Evolutionary conservation across 2,797 vertebrate species (phyloP).

Genomic region (Lacerta bilineata): DNA sequence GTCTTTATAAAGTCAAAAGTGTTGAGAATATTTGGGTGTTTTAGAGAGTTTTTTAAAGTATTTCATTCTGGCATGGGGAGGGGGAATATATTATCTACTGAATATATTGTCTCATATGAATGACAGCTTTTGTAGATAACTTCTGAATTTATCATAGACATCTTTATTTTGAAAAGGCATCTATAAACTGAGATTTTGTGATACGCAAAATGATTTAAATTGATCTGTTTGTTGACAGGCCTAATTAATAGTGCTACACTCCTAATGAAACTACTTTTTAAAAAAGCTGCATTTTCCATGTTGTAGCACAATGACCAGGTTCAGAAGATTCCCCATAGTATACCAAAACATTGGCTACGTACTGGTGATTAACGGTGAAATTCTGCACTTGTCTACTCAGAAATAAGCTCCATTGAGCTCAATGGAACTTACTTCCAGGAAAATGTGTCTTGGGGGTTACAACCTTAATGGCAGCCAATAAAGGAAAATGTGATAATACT

Average conservation of each 20-base stretch:
- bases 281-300: neutral
- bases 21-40: neutral
- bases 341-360: constrained; percentile 2
- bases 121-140: neutral
- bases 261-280: neutral
- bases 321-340: neutral
- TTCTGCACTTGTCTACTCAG: neutral
- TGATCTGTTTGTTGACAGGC: neutral
- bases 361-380: neutral
- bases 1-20: neutral
- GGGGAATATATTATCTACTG: too few species aligned
- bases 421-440: neutral
- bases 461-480: neutral
- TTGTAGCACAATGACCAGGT: neutral
- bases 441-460: neutral
- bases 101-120: neutral
- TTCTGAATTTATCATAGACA: neutral
- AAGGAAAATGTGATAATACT: constrained; percentile 7
- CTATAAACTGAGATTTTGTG: neutral
- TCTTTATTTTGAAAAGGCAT: neutral
- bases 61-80: neutral
- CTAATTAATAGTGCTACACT: neutral
- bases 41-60: neutral
- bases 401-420: neutral
- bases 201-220: neutral